Evolutionary conservation across 2,113 vertebrate genomes (phyloP), one percentile per base, ranked within the genome.

Genomic region (Proterorhinus semilunaris): DNA sequence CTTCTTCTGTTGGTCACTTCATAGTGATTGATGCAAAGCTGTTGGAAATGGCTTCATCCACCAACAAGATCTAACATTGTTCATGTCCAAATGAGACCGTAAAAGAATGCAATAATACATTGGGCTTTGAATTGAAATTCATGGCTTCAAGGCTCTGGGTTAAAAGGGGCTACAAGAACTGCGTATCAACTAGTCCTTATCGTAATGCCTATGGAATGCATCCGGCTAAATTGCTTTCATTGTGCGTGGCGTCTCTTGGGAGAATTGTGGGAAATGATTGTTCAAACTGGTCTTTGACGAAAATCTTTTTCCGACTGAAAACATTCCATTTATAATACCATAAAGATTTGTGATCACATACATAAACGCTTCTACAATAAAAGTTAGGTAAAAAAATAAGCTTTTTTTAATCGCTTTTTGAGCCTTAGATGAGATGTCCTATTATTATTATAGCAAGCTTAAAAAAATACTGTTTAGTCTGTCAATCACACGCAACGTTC

Each of bases 181-280:
- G 36, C 52, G 68, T 48, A 51, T 16, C 58, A 70, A 55, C 62
- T 58, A 43, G 46, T 52, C 45, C 59, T 54, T n/a, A 66, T 53
- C 47, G 62, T 71, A 69, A 85, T 68, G 71, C 61, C 55, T 10
- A 6, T 58, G 72, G 78, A 86, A 83, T 78, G 76, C 50, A n/a
- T 72, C 43, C 8, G 17, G 11, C 59, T 74, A 75, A 82, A 84
- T 63, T 21, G 11, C 47, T 15, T 54, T 74, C 76, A 74, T 80
- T 83, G 76, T 76, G 69, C 44, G 21, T 21, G 59, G n/a, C 53
- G 66, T 78, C 62, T 27, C 62, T 27, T 73, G 45, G 17, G 50
- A 72, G 13, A 71, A 71, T 62, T 71, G 11, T 48, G 13, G 64
- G 53, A 71, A 71, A 66, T 57, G 8, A 13, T 48, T 64, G 45